Evolutionary conservation across 2,797 vertebrate species (phyloP).

Genomic region (Cichlasoma orientale): DNA sequence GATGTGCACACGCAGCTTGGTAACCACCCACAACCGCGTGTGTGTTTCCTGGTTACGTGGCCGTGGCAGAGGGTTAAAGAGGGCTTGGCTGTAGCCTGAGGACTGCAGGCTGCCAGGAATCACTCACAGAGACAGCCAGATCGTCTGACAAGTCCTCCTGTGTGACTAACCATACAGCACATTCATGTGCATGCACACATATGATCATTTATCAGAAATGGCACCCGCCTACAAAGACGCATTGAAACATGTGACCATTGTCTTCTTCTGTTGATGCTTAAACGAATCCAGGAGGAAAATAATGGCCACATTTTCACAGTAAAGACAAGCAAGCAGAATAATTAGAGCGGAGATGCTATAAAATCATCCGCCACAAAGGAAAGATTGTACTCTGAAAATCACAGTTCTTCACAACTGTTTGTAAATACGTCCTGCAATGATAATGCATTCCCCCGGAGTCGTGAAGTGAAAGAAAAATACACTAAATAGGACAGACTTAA

Average conservation of each 20-base stretch:
- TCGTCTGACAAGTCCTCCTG: constrained; percentile 11
- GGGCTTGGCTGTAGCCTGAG: constrained; percentile 14
- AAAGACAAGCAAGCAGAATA: background rate
- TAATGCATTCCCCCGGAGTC: constrained; percentile 3
- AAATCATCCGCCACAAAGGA: background rate
- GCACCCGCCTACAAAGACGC: background rate
- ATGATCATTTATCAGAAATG: background rate
- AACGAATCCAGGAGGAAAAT: background rate
- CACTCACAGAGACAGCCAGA: constrained; percentile 16
- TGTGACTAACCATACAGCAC: background rate
- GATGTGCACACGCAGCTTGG: constrained; percentile 3
- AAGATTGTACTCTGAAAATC: background rate
- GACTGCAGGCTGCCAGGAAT: constrained; percentile 18
- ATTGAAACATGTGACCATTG: constrained; percentile 4
- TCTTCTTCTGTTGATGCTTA: background rate
- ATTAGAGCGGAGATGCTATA: constrained; percentile 15
- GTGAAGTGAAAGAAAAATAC: background rate
- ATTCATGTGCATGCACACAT: background rate
- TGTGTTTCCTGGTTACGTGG: background rate
- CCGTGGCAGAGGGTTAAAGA: constrained; percentile 2
- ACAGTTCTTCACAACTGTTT: constrained; percentile 1
- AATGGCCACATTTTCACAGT: constrained; percentile 10
- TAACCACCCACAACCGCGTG: background rate
- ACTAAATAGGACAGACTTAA: background rate
- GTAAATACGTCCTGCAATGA: constrained; percentile 17